These are phyloP conservation scores for Rutpela maculata DNA, from an alignment of 2,888 invertebrate genomes.

Conservation along the genomic window DNA sequence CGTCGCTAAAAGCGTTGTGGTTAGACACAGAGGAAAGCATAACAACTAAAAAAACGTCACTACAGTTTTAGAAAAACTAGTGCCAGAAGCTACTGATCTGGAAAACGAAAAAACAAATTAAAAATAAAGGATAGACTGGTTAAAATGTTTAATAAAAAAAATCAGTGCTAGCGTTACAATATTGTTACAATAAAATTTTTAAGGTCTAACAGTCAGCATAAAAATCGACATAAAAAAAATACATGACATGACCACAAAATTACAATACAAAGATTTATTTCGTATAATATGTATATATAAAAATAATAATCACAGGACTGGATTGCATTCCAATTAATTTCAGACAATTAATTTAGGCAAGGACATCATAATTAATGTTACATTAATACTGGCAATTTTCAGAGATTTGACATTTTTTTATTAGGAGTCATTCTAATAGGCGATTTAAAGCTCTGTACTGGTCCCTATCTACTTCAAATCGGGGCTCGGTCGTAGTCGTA, in stretches of 20 bases:
- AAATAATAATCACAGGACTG: slow-evolving; percentile 47
- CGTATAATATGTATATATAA: slow-evolving; percentile 5
- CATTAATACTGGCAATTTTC: slow-evolving; percentile 36
- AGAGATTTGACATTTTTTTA: background rate
- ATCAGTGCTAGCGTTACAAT: slow-evolving; percentile 46
- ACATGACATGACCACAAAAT: slow-evolving; percentile 43
- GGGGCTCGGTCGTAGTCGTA: background rate
- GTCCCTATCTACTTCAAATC: slow-evolving; percentile 22
- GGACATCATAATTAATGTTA: background rate
- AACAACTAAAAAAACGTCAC: background rate
- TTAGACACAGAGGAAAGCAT: slow-evolving; percentile 5
- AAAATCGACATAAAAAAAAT: slow-evolving; percentile 32
- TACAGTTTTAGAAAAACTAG: slow-evolving; percentile 24
- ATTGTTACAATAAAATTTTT: slow-evolving; percentile 44
- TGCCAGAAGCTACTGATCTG: slow-evolving; percentile 35
- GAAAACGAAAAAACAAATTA: slow-evolving; percentile 48
- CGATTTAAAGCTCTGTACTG: slow-evolving; percentile 20
- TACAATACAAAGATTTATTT: slow-evolving; percentile 36
- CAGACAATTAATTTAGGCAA: slow-evolving; percentile 25
- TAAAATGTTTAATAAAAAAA: slow-evolving; percentile 51
- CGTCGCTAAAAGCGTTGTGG: slow-evolving; percentile 35
- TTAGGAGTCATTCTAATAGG: slow-evolving; percentile 15
- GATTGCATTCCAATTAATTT: slow-evolving; percentile 10
- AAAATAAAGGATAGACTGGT: slow-evolving; percentile 44
- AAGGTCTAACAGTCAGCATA: slow-evolving; percentile 38